A percentile compares a stretch with the other conserved stretches of the same genome.
phyloP scores from a whole-genome alignment of 2,888 invertebrate species.

The Eupelmus urozonus region DNA sequence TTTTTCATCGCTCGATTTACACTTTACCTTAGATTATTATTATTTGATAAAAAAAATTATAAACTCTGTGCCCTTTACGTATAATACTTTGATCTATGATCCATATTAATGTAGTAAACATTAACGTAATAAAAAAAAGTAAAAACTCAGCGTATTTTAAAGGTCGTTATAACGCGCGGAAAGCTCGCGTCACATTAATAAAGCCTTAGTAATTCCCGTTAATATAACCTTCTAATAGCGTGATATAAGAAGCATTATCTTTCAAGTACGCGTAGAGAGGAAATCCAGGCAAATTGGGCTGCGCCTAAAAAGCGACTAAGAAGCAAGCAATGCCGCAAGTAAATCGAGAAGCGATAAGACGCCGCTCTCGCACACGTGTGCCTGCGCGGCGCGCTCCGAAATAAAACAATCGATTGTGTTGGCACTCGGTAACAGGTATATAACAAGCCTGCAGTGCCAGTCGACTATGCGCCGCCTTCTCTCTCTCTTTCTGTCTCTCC shows the following conservation, averaged over 20 bases:
- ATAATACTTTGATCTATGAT: neutral
- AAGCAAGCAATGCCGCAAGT: too few relatives aligned
- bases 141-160: neutral
- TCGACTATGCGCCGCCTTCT: neutral
- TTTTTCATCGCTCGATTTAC: too few relatives aligned
- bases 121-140: too few relatives aligned
- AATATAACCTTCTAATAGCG: slow-evolving; percentile 10
- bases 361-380: neutral
- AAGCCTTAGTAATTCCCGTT: slow-evolving; percentile 8
- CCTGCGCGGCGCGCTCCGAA: neutral
- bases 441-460: neutral
- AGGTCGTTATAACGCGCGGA: neutral
- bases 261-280: neutral
- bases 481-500: neutral
- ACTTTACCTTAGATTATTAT: too few relatives aligned
- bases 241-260: slow-evolving; percentile 22
- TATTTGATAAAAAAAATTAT: too few relatives aligned
- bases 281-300: too few relatives aligned
- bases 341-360: too few relatives aligned
- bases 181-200: neutral
- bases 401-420: slow-evolving; percentile 23
- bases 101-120: too few relatives aligned
- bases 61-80: too few relatives aligned
- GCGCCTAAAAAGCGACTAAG: too few relatives aligned
- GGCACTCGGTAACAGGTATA: slow-evolving; percentile 20